A percentile compares a stretch with the other conserved stretches of the same genome.
Conservation (phyloP, 2,113 vertebrate genomes). For the Atrichornis clamosus region DNA sequence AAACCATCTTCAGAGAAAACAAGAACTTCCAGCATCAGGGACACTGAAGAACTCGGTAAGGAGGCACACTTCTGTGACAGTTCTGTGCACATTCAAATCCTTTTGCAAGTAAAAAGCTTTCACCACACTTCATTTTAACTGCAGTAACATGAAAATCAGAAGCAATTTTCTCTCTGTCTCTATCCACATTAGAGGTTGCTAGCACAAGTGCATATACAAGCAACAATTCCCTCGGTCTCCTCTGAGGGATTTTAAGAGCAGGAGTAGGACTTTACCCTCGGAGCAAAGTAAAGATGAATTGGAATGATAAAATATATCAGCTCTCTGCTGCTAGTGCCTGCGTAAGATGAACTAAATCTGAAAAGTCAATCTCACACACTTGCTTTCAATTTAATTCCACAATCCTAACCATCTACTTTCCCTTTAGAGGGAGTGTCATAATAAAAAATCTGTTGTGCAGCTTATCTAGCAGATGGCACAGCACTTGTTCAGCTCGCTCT, state of each 20-base stretch:
- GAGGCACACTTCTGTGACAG: not conserved
- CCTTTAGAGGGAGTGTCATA: not conserved
- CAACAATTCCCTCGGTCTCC: not conserved
- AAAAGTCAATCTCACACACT: not conserved
- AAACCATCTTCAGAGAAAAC: not conserved
- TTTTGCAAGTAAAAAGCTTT: not conserved
- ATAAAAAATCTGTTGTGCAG: not conserved
- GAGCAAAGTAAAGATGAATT: not conserved
- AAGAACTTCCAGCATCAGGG: not conserved
- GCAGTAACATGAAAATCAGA: not conserved
- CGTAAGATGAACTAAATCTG: fast-evolving
- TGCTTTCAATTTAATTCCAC: not conserved
- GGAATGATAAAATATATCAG: not conserved
- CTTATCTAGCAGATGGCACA: not conserved
- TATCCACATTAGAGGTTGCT: not conserved
- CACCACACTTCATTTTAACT: not conserved
- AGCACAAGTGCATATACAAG: not conserved
- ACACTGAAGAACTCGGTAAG: not conserved
- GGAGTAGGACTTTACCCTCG: not conserved
- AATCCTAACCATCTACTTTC: not conserved
- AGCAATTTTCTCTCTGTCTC: not conserved
- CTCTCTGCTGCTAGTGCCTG: not conserved
- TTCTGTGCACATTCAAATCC: not conserved
- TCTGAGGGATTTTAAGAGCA: not conserved
- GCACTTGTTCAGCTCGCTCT: not conserved